Conservation (phyloP, 2,888 invertebrate genomes). For the Periphyllus acericola region DNA sequence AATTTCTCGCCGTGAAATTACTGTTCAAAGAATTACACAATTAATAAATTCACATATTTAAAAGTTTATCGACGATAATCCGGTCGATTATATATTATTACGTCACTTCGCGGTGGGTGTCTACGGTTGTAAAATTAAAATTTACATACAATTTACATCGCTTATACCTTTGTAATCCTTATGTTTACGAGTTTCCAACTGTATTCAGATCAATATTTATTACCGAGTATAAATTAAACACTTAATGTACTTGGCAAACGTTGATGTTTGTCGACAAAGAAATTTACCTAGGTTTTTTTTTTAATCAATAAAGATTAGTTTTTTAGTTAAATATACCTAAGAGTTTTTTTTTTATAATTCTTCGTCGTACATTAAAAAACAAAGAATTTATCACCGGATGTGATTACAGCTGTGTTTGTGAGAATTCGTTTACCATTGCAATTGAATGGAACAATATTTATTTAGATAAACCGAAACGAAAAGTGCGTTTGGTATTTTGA, state of each 20-base stretch:
- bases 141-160: slow-evolving; percentile 15
- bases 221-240: not conserved
- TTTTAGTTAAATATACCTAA: too few relatives aligned
- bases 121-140: not conserved
- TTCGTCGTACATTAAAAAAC: too few relatives aligned
- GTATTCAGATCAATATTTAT: not conserved
- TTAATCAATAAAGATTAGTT: not conserved
- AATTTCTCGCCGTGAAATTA: not conserved
- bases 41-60: not conserved
- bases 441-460: not conserved
- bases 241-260: not conserved
- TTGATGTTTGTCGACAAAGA: not conserved
- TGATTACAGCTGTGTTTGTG: not conserved
- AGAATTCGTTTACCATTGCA: not conserved
- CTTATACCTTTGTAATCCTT: not conserved
- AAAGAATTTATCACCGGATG: too few relatives aligned
- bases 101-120: not conserved
- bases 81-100: not conserved
- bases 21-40: not conserved
- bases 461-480: not conserved
- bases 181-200: not conserved
- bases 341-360: too few relatives aligned
- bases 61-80: not conserved
- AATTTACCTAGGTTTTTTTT: not conserved
- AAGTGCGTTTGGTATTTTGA: not conserved